Percentiles rank a stretch among this genome's conserved stretches.
Evolutionary conservation across 2,888 invertebrate genomes (phyloP).

Genomic region (Strigamia maritima): DNA sequence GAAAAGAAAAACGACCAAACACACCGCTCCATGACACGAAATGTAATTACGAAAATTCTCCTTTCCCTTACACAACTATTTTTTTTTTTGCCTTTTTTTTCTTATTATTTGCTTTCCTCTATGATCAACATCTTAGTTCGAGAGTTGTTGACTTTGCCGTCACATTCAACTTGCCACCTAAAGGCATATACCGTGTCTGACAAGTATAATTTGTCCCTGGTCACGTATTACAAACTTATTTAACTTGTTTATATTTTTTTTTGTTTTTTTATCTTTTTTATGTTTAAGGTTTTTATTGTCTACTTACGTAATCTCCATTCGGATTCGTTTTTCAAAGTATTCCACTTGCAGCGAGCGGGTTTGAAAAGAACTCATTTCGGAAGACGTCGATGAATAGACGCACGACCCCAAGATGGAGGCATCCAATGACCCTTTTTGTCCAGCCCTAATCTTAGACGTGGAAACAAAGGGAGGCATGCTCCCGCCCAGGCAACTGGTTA

Average conservation of each 20-base stretch:
- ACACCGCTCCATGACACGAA: neutral
- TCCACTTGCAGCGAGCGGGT: neutral
- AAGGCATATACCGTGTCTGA: neutral
- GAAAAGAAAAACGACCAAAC: neutral
- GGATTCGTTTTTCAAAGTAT: neutral
- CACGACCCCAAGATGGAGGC: neutral
- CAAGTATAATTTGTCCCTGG: conserved; percentile 23
- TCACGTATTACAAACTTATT: conserved; percentile 18
- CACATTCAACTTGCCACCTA: neutral
- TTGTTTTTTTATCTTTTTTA: neutral
- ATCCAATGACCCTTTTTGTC: conserved; percentile 21
- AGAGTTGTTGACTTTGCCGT: neutral
- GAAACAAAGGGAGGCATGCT: conserved; percentile 28
- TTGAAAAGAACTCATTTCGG: conserved; percentile 6
- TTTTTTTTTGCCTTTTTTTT: neutral
- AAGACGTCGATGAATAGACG: conserved; percentile 17
- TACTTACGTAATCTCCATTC: neutral
- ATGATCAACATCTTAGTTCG: neutral
- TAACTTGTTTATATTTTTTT: neutral
- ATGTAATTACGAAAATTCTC: neutral
- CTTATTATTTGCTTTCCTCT: neutral
- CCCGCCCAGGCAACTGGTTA: conserved; percentile 27
- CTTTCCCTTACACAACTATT: neutral
- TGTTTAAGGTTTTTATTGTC: neutral
- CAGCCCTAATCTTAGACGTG: conserved; percentile 26